A percentile compares a stretch with the other conserved stretches of the same genome.
phyloP scores from a whole-genome alignment of 2,113 vertebrate species.

The Pardalotus punctatus region DNA sequence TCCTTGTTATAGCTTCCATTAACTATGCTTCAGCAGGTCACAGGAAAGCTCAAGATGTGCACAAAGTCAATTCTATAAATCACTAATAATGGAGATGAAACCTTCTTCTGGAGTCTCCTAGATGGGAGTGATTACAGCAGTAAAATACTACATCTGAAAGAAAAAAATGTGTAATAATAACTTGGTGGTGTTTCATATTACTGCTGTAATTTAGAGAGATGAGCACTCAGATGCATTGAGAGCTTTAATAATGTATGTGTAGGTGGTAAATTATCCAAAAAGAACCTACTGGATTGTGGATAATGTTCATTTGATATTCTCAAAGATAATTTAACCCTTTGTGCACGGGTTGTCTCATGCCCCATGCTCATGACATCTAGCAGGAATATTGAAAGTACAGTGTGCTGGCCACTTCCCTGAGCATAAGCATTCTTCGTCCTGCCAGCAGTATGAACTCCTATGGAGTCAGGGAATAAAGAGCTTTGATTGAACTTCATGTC shows the following conservation, averaged over 20 bases:
- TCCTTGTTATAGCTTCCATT: slow-evolving; percentile 26
- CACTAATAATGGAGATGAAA: slow-evolving; percentile 4
- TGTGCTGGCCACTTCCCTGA: not conserved
- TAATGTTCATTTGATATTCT: slow-evolving; percentile 7
- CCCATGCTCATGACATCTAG: not conserved
- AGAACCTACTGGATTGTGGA: not conserved
- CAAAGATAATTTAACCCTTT: not conserved
- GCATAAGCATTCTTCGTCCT: not conserved
- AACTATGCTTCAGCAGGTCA: slow-evolving; percentile 25
- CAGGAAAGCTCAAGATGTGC: not conserved
- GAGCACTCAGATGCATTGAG: not conserved
- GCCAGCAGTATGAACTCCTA: not conserved
- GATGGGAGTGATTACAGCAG: not conserved
- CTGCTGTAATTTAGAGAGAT: slow-evolving; percentile 14
- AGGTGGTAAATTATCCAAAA: slow-evolving; percentile 30
- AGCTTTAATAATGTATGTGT: slow-evolving; percentile 23
- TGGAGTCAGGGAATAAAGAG: not conserved
- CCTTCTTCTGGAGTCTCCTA: not conserved
- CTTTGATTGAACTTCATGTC: not conserved
- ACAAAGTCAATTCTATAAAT: not conserved
- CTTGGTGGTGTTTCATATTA: not conserved
- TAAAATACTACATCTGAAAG: slow-evolving; percentile 19
- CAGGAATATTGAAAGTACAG: not conserved
- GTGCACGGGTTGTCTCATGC: not conserved
- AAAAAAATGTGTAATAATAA: slow-evolving; percentile 10